phyloP scores from a whole-genome alignment of 1,140 invertebrate species.

The Anastrepha ludens region DNA sequence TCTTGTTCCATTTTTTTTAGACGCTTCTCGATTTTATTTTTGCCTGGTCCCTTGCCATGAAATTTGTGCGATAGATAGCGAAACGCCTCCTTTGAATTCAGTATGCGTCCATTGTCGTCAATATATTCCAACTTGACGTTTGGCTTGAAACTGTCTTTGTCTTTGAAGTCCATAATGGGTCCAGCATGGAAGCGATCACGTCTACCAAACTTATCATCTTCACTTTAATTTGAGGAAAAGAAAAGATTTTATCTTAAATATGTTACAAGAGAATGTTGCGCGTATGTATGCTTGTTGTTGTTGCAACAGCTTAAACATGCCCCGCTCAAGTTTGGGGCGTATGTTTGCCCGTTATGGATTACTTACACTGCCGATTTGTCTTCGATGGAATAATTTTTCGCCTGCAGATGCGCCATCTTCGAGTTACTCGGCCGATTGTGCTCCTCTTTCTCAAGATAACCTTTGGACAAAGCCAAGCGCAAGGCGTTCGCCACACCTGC shows the following conservation, averaged over 20 bases:
- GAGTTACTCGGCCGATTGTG: conserved; percentile 82
- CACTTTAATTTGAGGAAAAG: conserved; percentile 75
- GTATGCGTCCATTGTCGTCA: conserved; percentile 92
- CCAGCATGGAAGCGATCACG: conserved; percentile 85
- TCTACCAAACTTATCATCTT: conserved; percentile 88
- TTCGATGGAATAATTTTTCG: conserved; percentile 97
- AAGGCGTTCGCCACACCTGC: conserved; percentile 94
- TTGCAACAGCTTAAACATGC: too few relatives aligned
- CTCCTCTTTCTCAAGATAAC: conserved; percentile 91
- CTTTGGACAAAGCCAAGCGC: conserved; percentile 94
- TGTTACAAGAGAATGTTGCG: not conserved
- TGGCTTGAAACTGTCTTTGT: conserved; percentile 95
- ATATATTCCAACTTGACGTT: conserved; percentile 98
- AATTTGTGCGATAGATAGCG: conserved; percentile 97
- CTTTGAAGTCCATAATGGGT: conserved; percentile 93
- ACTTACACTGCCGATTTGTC: conserved; percentile 91
- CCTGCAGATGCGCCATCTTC: conserved; percentile 85
- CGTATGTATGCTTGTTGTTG: not conserved
- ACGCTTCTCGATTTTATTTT: conserved; percentile 98
- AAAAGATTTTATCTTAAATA: not conserved
- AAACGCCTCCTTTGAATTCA: conserved; percentile 98
- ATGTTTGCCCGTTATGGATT: too few relatives aligned
- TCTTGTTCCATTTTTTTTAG: conserved; percentile 96
- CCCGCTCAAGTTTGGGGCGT: too few relatives aligned
- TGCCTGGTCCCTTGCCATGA: conserved; percentile 99